Evolutionary conservation across 2,797 vertebrate species (phyloP).

Genomic region (Tapera naevia): DNA sequence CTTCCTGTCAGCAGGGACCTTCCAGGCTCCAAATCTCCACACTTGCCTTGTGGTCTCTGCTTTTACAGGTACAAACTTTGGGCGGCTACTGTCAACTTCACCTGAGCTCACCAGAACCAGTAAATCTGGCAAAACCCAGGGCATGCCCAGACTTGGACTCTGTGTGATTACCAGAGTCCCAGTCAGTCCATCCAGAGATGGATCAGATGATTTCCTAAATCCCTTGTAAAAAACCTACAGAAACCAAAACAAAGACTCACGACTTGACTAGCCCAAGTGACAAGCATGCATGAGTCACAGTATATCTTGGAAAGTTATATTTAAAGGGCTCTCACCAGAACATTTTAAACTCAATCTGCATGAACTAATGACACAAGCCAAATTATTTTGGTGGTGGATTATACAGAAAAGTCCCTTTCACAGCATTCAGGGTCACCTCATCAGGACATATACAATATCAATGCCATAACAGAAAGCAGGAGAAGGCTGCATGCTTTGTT

Average conservation of each 20-base stretch:
- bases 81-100: rapidly evolving
- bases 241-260: background rate
- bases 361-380: background rate
- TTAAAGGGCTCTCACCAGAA: background rate
- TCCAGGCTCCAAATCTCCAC: background rate
- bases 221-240: background rate
- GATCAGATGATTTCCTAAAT: background rate
- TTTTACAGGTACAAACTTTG: rapidly evolving
- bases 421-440: background rate
- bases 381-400: background rate
- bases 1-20: background rate
- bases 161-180: rapidly evolving
- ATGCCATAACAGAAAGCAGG: background rate
- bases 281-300: background rate
- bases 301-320: background rate
- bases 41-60: background rate
- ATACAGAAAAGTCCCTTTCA: background rate
- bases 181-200: background rate
- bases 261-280: background rate
- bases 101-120: background rate
- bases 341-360: background rate
- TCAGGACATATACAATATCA: background rate
- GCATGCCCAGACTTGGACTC: background rate
- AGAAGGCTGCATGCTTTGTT: background rate
- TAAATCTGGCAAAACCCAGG: background rate